phyloP scores from a whole-genome alignment of 2,888 invertebrate species.

The Aphidius colemani region DNA sequence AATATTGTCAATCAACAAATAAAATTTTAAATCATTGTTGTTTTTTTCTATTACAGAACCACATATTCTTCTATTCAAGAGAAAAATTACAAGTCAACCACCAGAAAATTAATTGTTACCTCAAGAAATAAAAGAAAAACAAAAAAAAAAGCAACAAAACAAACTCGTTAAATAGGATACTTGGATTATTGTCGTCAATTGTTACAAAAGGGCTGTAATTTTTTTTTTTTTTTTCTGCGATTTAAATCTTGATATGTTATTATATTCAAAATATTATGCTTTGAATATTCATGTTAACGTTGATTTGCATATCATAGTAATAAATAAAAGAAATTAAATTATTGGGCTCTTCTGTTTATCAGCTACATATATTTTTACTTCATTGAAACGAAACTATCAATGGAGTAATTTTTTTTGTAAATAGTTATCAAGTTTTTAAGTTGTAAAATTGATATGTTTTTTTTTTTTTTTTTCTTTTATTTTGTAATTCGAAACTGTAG shows the following conservation, averaged over 20 bases:
- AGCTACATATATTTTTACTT: neutral
- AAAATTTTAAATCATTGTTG: neutral
- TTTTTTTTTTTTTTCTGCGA: too few species aligned
- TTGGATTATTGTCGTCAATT: slow-evolving; percentile 41
- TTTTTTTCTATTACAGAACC: slow-evolving; percentile 71
- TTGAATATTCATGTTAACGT: neutral
- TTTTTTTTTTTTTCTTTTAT: too few species aligned
- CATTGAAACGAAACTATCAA: slow-evolving; percentile 13
- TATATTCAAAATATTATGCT: neutral
- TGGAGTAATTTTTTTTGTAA: slow-evolving; percentile 15
- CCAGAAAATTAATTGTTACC: slow-evolving; percentile 41
- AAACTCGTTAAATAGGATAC: neutral
- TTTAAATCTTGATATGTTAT: too few species aligned
- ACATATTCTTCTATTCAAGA: slow-evolving; percentile 84
- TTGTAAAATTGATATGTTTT: too few species aligned
- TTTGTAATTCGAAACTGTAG: too few species aligned
- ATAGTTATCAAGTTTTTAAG: slow-evolving; percentile 16
- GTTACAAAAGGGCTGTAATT: slow-evolving; percentile 15
- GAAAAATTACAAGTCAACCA: slow-evolving; percentile 68
- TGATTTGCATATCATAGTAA: neutral
- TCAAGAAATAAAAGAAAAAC: too few species aligned
- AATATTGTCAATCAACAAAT: neutral
- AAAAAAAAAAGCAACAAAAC: too few species aligned
- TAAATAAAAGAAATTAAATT: too few species aligned
- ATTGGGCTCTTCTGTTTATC: too few species aligned